A percentile compares a stretch with the other conserved stretches of the same genome.
phyloP scores from a whole-genome alignment of 2,888 invertebrate genomes.

The Torymus auratus region DNA sequence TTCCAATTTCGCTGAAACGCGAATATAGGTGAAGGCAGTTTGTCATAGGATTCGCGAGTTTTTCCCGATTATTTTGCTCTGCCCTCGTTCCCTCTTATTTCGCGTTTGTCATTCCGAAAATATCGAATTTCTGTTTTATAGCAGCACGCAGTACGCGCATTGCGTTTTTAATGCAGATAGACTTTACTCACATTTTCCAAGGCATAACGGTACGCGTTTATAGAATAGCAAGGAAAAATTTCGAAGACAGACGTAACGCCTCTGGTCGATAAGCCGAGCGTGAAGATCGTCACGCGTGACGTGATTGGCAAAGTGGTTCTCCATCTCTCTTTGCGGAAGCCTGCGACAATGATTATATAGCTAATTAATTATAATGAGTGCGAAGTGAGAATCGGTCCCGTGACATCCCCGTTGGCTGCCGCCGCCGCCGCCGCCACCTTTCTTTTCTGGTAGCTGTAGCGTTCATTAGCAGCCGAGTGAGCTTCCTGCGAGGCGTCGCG shows the following conservation, averaged over 20 bases:
- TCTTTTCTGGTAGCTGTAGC: slow-evolving; percentile 21
- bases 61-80: slow-evolving; percentile 30
- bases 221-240: not conserved
- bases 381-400: slow-evolving; percentile 54
- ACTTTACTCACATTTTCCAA: too few species aligned
- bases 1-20: slow-evolving; percentile 69
- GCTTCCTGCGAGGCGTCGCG: slow-evolving; percentile 31
- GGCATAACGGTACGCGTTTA: too few species aligned
- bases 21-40: slow-evolving; percentile 57
- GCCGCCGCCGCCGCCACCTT: slow-evolving; percentile 15
- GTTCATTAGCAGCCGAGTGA: slow-evolving; percentile 56
- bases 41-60: slow-evolving; percentile 53
- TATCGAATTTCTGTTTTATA: too few species aligned
- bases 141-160: too few species aligned
- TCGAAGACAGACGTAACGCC: not conserved
- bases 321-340: slow-evolving; percentile 61
- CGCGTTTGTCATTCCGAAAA: not conserved
- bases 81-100: not conserved
- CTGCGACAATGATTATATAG: slow-evolving; percentile 65
- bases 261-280: slow-evolving; percentile 49
- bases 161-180: too few species aligned
- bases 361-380: slow-evolving; percentile 71
- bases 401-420: slow-evolving; percentile 41
- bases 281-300: slow-evolving; percentile 62
- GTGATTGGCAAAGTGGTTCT: slow-evolving; percentile 47